A percentile compares a stretch with the other conserved stretches of the same genome.
These are phyloP conservation scores for Lapara coniferarum DNA, from an alignment of 2,888 invertebrate genomes.

Conservation along the genomic window DNA sequence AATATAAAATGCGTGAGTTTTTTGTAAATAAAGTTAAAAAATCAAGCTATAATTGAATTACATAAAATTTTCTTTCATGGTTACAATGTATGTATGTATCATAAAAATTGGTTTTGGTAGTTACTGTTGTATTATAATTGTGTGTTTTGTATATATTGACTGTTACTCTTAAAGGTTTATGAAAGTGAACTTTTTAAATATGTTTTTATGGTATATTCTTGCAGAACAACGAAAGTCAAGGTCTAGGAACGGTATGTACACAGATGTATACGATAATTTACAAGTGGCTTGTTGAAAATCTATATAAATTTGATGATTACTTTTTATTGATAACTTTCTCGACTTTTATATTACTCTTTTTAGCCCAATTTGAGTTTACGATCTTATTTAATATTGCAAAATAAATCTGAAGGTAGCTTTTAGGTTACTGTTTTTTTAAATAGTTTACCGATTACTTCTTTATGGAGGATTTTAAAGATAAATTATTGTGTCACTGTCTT, in stretches of 20 bases:
- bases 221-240: slow-evolving; percentile 51
- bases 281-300: slow-evolving; percentile 10
- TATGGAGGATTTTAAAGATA: too few relatives aligned
- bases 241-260: slow-evolving; percentile 53
- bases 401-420: too few relatives aligned
- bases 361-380: too few relatives aligned
- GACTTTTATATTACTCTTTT: neutral
- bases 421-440: too few relatives aligned
- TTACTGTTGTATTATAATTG: neutral
- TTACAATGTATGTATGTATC: neutral
- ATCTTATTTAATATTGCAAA: too few relatives aligned
- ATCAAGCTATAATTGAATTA: too few relatives aligned
- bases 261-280: slow-evolving; percentile 16
- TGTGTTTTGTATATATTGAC: slow-evolving; percentile 1
- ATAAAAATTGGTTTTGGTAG: slow-evolving; percentile 5
- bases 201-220: slow-evolving; percentile 29
- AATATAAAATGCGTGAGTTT: neutral
- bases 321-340: neutral
- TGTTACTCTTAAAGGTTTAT: neutral
- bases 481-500: too few relatives aligned
- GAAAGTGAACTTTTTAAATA: neutral
- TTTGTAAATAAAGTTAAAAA: neutral
- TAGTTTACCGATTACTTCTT: too few relatives aligned
- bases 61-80: neutral
- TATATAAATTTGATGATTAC: neutral